phyloP scores from a whole-genome alignment of 2,113 vertebrate genomes.

The Syrrhaptes paradoxus region DNA sequence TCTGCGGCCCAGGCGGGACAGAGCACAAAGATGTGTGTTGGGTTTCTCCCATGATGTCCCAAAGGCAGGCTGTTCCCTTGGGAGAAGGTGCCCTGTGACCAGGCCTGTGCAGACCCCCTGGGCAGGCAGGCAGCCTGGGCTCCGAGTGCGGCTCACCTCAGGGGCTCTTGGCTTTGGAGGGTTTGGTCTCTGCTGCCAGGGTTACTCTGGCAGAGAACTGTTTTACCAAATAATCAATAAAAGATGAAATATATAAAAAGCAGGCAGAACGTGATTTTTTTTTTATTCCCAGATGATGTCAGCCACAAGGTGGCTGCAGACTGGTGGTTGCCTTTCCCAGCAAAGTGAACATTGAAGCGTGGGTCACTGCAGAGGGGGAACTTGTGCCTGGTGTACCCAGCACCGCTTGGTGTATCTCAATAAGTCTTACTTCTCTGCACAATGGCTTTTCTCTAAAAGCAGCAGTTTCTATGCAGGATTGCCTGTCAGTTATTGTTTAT shows the following conservation, averaged over 20 bases:
- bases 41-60: no score
- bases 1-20: fast-evolving
- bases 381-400: neutral
- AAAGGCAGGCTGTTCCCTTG: no score
- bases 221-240: neutral
- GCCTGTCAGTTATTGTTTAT: neutral
- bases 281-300: neutral
- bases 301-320: neutral
- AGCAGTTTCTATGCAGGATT: neutral
- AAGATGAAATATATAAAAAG: neutral
- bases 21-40: fast-evolving
- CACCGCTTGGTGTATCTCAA: neutral
- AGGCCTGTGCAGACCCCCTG: no score
- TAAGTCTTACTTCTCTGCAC: neutral
- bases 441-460: neutral
- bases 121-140: no score
- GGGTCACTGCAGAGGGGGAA: neutral
- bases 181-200: neutral
- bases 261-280: neutral
- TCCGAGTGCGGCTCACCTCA: fast-evolving
- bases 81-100: neutral
- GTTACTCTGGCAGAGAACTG: neutral
- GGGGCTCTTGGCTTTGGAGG: neutral
- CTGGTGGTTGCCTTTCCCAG: neutral
- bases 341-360: neutral